Base-by-base conservation (phyloP, 2,888 invertebrate species). In the Linyphia triangularis region DNA sequence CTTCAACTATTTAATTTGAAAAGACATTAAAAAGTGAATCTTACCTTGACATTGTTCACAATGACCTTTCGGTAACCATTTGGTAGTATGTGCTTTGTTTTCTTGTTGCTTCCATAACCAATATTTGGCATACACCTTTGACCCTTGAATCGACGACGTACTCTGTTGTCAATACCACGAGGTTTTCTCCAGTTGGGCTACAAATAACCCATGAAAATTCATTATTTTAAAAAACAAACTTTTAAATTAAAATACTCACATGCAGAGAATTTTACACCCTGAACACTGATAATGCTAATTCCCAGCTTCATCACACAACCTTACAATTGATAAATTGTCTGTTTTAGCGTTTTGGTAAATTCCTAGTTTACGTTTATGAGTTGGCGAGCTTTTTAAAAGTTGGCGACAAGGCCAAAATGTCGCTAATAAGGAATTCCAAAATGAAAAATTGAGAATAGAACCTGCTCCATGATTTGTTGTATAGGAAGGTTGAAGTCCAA, bases 131-230 rank as follows among this genome's bases (percentile, higher is more conserved):
- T 99, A 94, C 97, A 94, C 93, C 96, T 98, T 93, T 99, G 99
- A 37, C 99, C 99, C 96, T 99, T 99, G 95, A 99, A 99, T 91
- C 99, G 96, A 93, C 99, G 96, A 91, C 99, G 96, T 72, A 99
- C 99, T 94, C 99, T 96, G 96, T 99, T 99, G 94, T 99, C 99
- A 94, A 99, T 99, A 97, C 99, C 99, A 94, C 99, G 99, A 24
- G 99, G 99, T 94, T 99, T 99, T 93, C 99, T 96, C 99, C 99
- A 99, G 95, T 97, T 98, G 91, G 96, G 95, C 97, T 97, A 90
- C 28, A 92, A 91, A 67, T 51, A 92, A n/a, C n/a, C n/a, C n/a
- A n/a, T n/a, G n/a, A 22, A 78, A 90, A 33, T 51, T 40, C 67
- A 22, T n/a, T n/a, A n/a, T n/a, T n/a, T n/a, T n/a, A n/a, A n/a